phyloP scores from a whole-genome alignment of 2,797 vertebrate species.

The Xiphophorus birchmanni region DNA sequence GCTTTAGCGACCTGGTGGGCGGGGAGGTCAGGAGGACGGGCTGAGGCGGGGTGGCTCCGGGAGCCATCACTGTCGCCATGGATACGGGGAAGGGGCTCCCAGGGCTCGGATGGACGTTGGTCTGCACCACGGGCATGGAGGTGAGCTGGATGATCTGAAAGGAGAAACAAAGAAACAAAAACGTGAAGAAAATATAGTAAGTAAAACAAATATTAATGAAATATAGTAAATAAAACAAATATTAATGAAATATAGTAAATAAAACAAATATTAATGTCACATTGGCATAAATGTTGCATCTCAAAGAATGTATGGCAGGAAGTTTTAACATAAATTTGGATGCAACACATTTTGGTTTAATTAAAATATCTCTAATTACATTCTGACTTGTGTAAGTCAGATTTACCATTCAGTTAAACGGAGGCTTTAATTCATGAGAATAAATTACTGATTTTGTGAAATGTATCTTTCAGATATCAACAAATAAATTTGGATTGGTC shows the following conservation, averaged over 20 bases:
- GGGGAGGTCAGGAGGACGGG: conserved; percentile 89
- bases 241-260: neutral
- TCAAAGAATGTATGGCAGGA: neutral
- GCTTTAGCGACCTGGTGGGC: conserved; percentile 83
- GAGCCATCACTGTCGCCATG: conserved; percentile 83
- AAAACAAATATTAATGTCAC: neutral
- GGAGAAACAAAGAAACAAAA: neutral
- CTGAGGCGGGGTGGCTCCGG: conserved; percentile 83
- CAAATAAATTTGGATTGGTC: too few relatives aligned
- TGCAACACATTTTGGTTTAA: too few relatives aligned
- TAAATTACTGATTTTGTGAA: too few relatives aligned
- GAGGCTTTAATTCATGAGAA: too few relatives aligned
- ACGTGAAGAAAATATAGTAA: neutral
- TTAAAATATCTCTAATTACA: too few relatives aligned
- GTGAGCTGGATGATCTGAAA: conserved; percentile 90
- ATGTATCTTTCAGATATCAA: too few relatives aligned
- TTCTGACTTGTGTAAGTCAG: too few relatives aligned
- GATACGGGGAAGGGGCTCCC: conserved; percentile 86
- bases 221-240: neutral
- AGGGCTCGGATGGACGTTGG: conserved; percentile 70
- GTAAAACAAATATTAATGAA: neutral
- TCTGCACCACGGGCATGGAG: conserved; percentile 88
- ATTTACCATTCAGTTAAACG: too few relatives aligned
- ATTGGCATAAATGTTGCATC: neutral
- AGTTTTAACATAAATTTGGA: too few relatives aligned